phyloP scores from a whole-genome alignment of 1,140 invertebrate species.

The Yoshiicerus persimilis region DNA sequence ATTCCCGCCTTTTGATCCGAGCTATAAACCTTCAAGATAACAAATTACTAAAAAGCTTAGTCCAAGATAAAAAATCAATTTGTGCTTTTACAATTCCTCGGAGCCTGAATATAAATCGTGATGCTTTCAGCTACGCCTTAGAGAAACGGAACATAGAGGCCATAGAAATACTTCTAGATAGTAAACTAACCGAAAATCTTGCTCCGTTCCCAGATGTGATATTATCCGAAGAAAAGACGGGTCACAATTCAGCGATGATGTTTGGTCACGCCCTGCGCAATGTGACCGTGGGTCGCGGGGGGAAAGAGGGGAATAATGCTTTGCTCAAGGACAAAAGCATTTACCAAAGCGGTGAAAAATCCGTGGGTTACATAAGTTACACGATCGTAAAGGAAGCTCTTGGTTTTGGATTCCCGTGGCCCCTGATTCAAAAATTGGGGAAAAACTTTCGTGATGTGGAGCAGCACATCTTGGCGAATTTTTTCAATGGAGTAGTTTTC shows the following conservation, averaged over 20 bases:
- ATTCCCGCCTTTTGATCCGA: conserved; percentile 56
- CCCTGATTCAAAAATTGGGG: not conserved
- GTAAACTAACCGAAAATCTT: conserved; percentile 29
- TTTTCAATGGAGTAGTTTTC: conserved; percentile 23
- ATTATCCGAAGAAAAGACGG: conserved; percentile 31
- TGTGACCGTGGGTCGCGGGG: conserved; percentile 55
- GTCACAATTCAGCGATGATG: conserved; percentile 50
- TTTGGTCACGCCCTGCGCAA: conserved; percentile 53
- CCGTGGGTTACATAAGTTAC: not conserved
- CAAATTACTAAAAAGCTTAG: conserved; percentile 29
- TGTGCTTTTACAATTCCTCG: conserved; percentile 30
- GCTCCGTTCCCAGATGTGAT: conserved; percentile 32
- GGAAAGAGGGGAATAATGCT: conserved; percentile 54
- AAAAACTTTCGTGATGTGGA: not conserved
- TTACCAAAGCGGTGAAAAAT: not conserved
- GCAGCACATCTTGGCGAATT: not conserved
- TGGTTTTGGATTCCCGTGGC: not conserved
- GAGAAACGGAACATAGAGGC: conserved; percentile 52
- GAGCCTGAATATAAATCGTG: conserved; percentile 45
- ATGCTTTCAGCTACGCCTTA: conserved; percentile 55
- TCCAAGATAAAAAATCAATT: conserved; percentile 30
- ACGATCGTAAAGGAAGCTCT: not conserved
- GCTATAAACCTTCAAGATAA: conserved; percentile 56
- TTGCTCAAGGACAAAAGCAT: conserved; percentile 26
- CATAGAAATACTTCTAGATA: conserved; percentile 52